These are phyloP conservation scores for Protobothrops flavoviridis DNA, from an alignment of 2,113 vertebrate species.

Conservation along the genomic window DNA sequence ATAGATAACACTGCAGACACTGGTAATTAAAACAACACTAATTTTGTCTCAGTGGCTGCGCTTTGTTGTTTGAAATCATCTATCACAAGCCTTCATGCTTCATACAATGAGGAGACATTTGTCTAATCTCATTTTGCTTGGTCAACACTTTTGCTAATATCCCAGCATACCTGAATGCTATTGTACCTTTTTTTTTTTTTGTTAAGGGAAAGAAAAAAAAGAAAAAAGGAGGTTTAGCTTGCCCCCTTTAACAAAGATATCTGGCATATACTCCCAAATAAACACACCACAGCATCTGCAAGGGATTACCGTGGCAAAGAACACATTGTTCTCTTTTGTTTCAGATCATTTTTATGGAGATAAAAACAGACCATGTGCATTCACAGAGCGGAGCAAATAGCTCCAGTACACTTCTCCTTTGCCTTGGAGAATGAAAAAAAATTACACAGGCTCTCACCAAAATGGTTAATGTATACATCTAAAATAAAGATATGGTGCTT, in stretches of 20 bases:
- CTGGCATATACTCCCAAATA: conserved; percentile 33
- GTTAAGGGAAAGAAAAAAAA: background rate
- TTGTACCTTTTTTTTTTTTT: conserved; percentile 36
- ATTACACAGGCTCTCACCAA: background rate
- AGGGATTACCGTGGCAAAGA: background rate
- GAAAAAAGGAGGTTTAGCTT: conserved; percentile 41
- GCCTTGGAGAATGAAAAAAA: conserved; percentile 13
- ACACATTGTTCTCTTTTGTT: conserved; percentile 22
- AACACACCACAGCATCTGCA: conserved; percentile 9
- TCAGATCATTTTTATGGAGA: conserved; percentile 4
- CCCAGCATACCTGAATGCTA: conserved; percentile 66
- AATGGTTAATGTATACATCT: conserved; percentile 5
- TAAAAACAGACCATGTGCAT: background rate
- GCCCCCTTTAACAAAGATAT: conserved; percentile 38
- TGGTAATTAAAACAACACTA: conserved; percentile 92
- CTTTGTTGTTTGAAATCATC: conserved; percentile 83
- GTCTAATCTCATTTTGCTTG: conserved; percentile 74
- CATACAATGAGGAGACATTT: conserved; percentile 80
- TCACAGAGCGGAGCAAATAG: conserved; percentile 18
- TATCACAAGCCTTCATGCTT: conserved; percentile 79
- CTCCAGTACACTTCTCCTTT: conserved; percentile 11
- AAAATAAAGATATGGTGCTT: conserved; percentile 20
- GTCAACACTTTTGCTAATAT: conserved; percentile 74
- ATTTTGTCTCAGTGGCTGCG: conserved; percentile 83
- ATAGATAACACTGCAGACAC: conserved; percentile 84